Percentiles rank a stretch among this genome's conserved stretches.
Evolutionary conservation across 2,888 invertebrate genomes (phyloP).

Genomic region (Agonopterix subpropinquella): DNA sequence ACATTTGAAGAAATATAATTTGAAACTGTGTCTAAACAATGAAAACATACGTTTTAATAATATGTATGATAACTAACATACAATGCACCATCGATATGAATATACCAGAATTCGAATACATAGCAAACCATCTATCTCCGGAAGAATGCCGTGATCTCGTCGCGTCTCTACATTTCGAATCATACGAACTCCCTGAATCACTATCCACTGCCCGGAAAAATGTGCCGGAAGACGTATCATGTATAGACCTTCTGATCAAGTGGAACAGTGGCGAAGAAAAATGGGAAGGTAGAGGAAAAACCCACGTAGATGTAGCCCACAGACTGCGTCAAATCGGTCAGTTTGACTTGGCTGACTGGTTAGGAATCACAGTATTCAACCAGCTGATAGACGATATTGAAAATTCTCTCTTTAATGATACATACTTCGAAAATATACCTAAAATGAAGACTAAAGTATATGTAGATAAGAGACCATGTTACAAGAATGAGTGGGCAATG

Average conservation of each 20-base stretch:
- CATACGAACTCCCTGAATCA: conserved; percentile 32
- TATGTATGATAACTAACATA: not conserved
- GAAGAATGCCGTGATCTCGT: conserved; percentile 76
- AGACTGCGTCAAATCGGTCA: conserved; percentile 76
- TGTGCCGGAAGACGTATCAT: conserved; percentile 67
- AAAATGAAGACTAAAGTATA: conserved; percentile 4
- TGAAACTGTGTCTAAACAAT: no score
- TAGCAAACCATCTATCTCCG: conserved; percentile 72
- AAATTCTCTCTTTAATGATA: conserved; percentile 29
- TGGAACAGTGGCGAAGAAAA: conserved; percentile 65
- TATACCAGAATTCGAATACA: conserved; percentile 45
- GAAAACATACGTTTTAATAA: not conserved
- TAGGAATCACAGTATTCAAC: conserved; percentile 73
- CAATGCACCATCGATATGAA: conserved; percentile 42
- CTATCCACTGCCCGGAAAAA: conserved; percentile 39
- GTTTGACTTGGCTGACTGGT: conserved; percentile 76
- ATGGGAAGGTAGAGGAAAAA: conserved; percentile 71
- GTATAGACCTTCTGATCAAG: conserved; percentile 71
- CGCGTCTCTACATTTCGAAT: conserved; percentile 71
- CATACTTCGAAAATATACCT: conserved; percentile 13
- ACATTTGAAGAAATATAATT: no score
- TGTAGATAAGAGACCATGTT: conserved; percentile 15
- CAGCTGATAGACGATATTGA: conserved; percentile 68
- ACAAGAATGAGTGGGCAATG: conserved; percentile 27
- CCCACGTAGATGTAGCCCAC: conserved; percentile 70